These are phyloP conservation scores for Trialeurodes vaporariorum DNA, from an alignment of 1,140 invertebrate species.

Conservation along the genomic window DNA sequence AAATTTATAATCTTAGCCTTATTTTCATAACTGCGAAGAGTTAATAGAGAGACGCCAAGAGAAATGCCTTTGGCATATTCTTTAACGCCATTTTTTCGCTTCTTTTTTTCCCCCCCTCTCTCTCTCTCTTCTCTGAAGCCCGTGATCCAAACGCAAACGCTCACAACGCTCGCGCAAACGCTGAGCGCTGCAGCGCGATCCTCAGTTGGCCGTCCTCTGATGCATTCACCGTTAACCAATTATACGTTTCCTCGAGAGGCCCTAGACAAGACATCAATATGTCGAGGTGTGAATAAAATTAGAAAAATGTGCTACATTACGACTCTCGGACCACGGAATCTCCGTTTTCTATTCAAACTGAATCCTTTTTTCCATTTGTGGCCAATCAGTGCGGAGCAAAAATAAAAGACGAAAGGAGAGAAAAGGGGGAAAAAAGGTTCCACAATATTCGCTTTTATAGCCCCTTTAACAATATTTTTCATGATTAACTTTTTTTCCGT, in stretches of 20 bases:
- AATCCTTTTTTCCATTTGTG: not conserved
- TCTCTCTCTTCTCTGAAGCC: too few species aligned
- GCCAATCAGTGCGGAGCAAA: not conserved
- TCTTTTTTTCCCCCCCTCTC: not conserved
- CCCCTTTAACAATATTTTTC: not conserved
- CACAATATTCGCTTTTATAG: not conserved
- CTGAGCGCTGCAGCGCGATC: not conserved
- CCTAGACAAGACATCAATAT: not conserved
- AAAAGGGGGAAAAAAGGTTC: not conserved
- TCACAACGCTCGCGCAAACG: not conserved
- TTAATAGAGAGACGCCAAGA: not conserved
- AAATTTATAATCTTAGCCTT: not conserved
- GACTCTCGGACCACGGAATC: not conserved
- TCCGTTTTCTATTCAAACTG: not conserved
- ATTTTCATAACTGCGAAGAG: not conserved
- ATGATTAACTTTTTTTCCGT: not conserved
- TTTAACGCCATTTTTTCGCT: not conserved
- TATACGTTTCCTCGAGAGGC: not conserved
- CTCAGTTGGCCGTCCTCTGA: not conserved
- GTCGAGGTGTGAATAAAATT: not conserved
- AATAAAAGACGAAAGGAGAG: not conserved
- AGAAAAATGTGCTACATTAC: not conserved
- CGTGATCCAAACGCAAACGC: too few species aligned
- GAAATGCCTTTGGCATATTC: not conserved
- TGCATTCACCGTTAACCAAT: not conserved